phyloP scores from a whole-genome alignment of 2,888 invertebrate species.

The Cephus pygmeus region DNA sequence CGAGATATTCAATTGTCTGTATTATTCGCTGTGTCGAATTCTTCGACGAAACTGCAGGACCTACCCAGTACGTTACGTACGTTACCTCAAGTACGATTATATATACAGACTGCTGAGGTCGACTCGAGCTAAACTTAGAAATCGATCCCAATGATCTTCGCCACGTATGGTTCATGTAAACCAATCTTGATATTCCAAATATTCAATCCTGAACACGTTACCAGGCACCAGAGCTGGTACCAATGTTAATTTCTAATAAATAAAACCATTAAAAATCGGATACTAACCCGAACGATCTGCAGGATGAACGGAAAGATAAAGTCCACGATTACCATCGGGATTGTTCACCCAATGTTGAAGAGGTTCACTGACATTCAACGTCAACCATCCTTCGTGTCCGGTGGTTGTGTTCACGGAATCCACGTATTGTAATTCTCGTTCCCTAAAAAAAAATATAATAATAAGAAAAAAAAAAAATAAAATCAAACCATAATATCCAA shows the following conservation, averaged over 20 bases:
- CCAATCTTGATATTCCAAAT: background rate
- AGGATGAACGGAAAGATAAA: conserved; percentile 84
- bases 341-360: conserved; percentile 83
- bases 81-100: background rate
- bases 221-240: background rate
- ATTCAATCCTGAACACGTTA: background rate
- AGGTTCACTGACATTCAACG: conserved; percentile 84
- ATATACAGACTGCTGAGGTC: background rate
- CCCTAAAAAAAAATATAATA: conserved; percentile 66
- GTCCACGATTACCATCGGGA: conserved; percentile 84
- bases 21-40: background rate
- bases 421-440: conserved; percentile 79
- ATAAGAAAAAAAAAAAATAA: background rate
- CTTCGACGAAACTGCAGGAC: background rate
- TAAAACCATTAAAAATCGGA: background rate
- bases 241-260: background rate
- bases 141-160: background rate
- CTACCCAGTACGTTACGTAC: background rate
- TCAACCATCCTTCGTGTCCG: conserved; percentile 86
- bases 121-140: background rate
- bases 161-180: background rate
- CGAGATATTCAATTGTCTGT: no score
- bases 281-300: conserved; percentile 75
- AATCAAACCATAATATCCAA: background rate
- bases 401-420: conserved; percentile 83